Conservation (phyloP, 2,113 vertebrate genomes). For the Hydropotes inermis region DNA sequence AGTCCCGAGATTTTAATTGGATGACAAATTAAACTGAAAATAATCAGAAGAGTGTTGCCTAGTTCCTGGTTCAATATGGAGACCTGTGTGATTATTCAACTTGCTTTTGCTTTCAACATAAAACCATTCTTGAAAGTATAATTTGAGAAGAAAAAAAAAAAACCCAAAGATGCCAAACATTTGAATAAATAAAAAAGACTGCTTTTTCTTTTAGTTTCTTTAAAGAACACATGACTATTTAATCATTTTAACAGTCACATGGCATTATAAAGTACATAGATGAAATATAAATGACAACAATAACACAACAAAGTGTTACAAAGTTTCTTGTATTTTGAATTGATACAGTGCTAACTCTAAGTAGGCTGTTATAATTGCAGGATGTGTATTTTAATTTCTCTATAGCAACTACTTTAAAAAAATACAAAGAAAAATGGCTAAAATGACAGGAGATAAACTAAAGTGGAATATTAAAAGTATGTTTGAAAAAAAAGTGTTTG, state of each 20-base stretch:
- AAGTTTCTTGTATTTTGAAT: not conserved
- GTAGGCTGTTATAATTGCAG: not conserved
- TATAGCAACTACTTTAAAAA: not conserved
- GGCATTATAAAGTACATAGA: not conserved
- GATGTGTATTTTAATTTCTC: not conserved
- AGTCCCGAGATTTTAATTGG: not conserved
- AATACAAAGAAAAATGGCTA: not conserved
- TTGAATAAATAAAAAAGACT: not conserved
- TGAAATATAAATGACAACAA: not conserved
- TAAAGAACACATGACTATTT: not conserved
- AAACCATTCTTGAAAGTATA: not conserved
- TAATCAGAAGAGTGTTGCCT: not conserved
- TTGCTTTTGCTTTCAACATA: not conserved
- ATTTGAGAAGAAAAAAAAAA: not conserved
- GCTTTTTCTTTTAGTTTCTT: not conserved
- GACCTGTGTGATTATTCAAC: not conserved
- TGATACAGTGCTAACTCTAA: not conserved
- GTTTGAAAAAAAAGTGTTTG: not conserved
- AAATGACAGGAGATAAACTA: not conserved
- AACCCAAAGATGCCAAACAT: not conserved
- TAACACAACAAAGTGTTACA: not conserved
- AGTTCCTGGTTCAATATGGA: not conserved
- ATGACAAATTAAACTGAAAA: not conserved
- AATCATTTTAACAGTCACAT: not conserved
- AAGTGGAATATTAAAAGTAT: not conserved